A percentile compares a stretch with the other conserved stretches of the same genome.
Evolutionary conservation across 2,113 vertebrate genomes (phyloP).

Genomic region (Sander vitreus): DNA sequence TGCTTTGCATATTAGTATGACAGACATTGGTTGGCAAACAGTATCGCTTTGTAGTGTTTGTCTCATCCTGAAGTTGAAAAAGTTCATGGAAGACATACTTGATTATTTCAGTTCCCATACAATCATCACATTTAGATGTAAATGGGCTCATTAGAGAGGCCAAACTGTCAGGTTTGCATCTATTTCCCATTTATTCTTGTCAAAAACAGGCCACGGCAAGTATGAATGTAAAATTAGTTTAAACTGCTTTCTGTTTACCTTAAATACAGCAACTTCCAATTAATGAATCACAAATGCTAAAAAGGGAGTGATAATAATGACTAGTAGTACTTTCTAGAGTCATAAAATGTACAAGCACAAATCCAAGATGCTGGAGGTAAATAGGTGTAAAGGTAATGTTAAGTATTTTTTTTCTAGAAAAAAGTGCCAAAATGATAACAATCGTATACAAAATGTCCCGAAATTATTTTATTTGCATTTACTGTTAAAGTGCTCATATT

Average conservation of each 20-base stretch:
- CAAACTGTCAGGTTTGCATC: constrained; percentile 63
- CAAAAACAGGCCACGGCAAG: constrained; percentile 7
- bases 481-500: not conserved
- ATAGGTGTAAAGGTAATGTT: not conserved
- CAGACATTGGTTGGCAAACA: not conserved
- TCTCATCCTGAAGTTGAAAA: constrained; percentile 18
- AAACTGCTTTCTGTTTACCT: not conserved
- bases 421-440: not conserved
- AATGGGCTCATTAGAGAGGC: constrained; percentile 69
- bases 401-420: not conserved
- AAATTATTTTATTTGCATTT: not conserved
- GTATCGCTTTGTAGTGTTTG: not conserved
- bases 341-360: not conserved
- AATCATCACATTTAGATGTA: constrained; percentile 72
- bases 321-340: not conserved
- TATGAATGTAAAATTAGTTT: not conserved
- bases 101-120: constrained; percentile 69
- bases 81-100: constrained; percentile 24
- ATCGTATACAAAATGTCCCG: not conserved
- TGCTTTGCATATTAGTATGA: constrained; percentile 1
- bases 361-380: not conserved
- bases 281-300: not conserved
- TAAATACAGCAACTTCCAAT: not conserved
- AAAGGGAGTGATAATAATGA: not conserved
- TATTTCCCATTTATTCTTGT: constrained; percentile 66